A percentile compares a stretch with the other conserved stretches of the same genome.
Evolutionary conservation across 1,140 invertebrate genomes (phyloP).

Genomic region (Drosophila subpulchrella): DNA sequence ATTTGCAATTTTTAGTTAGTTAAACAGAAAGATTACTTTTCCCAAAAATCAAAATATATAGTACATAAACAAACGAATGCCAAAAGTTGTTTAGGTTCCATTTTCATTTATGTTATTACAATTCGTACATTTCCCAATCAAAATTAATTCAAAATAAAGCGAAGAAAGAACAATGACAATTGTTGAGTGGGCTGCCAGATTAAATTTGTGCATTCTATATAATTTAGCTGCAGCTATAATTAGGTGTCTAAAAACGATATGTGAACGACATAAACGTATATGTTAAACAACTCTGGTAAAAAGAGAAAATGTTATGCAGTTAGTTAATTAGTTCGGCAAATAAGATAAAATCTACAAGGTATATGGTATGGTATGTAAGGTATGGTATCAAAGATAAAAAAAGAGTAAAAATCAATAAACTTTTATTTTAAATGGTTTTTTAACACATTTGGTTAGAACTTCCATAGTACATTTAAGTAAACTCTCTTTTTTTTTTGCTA

Average conservation of each 20-base stretch:
- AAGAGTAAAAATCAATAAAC: neutral
- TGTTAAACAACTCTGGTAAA: neutral
- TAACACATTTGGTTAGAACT: neutral
- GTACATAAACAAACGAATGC: neutral
- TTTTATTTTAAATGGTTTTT: neutral
- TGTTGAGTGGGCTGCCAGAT: conserved; percentile 37
- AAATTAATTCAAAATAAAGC: conserved; percentile 32
- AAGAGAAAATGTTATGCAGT: neutral
- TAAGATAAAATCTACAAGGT: neutral
- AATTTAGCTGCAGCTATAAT: conserved; percentile 45
- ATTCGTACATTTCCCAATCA: conserved; percentile 23
- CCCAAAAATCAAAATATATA: neutral
- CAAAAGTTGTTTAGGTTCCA: neutral
- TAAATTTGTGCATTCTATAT: conserved; percentile 35
- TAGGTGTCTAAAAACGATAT: conserved; percentile 39
- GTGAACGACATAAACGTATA: conserved; percentile 22
- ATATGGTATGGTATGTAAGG: no score
- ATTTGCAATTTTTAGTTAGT: no score
- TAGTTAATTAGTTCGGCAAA: no score
- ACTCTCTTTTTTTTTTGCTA: no score
- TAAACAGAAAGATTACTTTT: no score
- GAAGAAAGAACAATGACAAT: conserved; percentile 36
- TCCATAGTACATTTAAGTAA: neutral
- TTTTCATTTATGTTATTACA: neutral
- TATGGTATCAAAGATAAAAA: neutral